phyloP scores from a whole-genome alignment of 2,888 invertebrate genomes.

The Mantis religiosa region DNA sequence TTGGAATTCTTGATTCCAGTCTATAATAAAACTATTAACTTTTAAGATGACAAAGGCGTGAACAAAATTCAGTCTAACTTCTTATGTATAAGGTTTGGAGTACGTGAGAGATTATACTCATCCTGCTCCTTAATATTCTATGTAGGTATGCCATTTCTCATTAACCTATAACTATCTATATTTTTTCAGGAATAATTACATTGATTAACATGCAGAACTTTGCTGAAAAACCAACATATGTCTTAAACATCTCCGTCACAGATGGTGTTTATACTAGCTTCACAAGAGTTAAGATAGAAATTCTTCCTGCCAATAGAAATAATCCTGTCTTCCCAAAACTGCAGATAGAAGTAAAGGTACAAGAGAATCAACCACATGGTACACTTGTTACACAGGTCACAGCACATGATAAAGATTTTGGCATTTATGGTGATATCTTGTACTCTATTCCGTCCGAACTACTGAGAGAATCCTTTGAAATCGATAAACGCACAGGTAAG shows the following conservation, averaged over 20 bases:
- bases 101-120: no score
- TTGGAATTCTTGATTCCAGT: no score
- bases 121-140: background rate
- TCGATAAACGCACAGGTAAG: conserved; percentile 64
- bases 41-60: no score
- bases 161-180: background rate
- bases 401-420: conserved; percentile 79
- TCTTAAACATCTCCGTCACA: conserved; percentile 88
- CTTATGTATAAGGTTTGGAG: no score
- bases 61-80: no score
- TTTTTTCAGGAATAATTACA: conserved; percentile 55
- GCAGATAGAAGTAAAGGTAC: conserved; percentile 72
- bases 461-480: conserved; percentile 66
- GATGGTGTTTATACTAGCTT: conserved; percentile 94
- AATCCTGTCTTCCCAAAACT: conserved; percentile 75
- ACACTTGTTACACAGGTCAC: conserved; percentile 69
- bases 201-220: conserved; percentile 72
- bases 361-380: conserved; percentile 77
- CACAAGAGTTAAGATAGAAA: conserved; percentile 73
- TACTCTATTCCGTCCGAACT: conserved; percentile 76
- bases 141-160: background rate
- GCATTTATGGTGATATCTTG: conserved; percentile 63
- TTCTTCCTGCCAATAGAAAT: conserved; percentile 72
- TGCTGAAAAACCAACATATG: conserved; percentile 59
- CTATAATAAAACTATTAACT: no score